phyloP scores from a whole-genome alignment of 2,888 invertebrate species.

The Homarus gammarus region DNA sequence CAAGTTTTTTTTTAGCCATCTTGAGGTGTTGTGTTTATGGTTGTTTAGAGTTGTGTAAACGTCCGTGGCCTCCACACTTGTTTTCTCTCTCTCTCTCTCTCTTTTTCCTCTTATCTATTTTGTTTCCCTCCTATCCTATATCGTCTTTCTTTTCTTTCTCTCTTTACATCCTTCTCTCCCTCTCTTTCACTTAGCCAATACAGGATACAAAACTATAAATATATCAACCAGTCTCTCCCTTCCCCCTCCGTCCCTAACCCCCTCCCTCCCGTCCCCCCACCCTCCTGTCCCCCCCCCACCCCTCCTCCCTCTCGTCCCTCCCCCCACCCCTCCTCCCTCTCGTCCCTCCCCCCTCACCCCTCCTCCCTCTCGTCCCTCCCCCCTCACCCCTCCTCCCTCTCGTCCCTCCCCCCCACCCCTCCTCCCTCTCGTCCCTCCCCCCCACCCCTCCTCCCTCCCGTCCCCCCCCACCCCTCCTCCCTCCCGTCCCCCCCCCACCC shows the following conservation, averaged over 20 bases:
- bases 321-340: too few relatives aligned
- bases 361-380: constrained; percentile 13
- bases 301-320: not conserved
- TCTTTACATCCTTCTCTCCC: not conserved
- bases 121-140: not conserved
- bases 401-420: not conserved
- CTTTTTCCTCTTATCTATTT: not conserved
- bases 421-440: not conserved
- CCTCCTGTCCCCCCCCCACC: not conserved
- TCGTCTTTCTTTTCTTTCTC: not conserved
- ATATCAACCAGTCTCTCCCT: too few relatives aligned
- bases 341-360: constrained; percentile 20
- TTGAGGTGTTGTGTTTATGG: too few relatives aligned
- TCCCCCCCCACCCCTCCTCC: not conserved
- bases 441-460: not conserved
- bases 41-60: too few relatives aligned
- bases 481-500: not conserved
- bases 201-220: too few relatives aligned
- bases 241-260: too few relatives aligned
- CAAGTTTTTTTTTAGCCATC: too few relatives aligned
- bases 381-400: not conserved
- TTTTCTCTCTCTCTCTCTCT: constrained; percentile 12
- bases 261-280: too few relatives aligned
- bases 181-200: not conserved
- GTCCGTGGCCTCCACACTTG: not conserved